Percentiles rank a stretch among this genome's conserved stretches.
Conservation (phyloP, 2,888 invertebrate species). For the Drosophila meridionalis region DNA sequence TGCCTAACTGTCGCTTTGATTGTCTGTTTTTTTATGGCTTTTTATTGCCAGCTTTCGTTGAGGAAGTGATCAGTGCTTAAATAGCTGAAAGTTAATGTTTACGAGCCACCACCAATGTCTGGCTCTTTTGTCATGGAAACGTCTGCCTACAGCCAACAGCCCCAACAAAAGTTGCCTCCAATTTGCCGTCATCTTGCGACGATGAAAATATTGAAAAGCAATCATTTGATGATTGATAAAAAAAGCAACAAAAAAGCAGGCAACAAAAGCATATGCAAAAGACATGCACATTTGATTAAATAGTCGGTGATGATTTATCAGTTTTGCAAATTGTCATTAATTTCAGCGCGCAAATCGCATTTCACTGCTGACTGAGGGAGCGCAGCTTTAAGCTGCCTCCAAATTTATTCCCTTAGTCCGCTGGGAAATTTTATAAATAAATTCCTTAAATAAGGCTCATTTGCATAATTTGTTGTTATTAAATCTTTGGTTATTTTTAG, state of each 20-base stretch:
- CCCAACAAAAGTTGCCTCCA: slow-evolving; percentile 35
- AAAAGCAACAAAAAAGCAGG: slow-evolving; percentile 12
- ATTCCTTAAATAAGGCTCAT: not conserved
- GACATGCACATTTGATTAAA: slow-evolving; percentile 41
- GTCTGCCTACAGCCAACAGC: slow-evolving; percentile 45
- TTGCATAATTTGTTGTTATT: not conserved
- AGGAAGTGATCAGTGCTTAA: slow-evolving; percentile 52
- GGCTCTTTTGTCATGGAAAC: slow-evolving; percentile 43
- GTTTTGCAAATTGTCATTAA: slow-evolving; percentile 16
- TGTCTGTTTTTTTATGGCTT: slow-evolving; percentile 10
- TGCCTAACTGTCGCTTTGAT: slow-evolving; percentile 27
- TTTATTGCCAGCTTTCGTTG: slow-evolving; percentile 33
- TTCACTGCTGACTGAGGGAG: slow-evolving; percentile 7
- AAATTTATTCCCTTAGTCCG: not conserved
- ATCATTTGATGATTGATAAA: slow-evolving; percentile 71
- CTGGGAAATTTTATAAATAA: slow-evolving; percentile 5
- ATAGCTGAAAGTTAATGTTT: slow-evolving; percentile 36
- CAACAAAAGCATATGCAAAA: slow-evolving; percentile 8
- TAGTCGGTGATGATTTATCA: slow-evolving; percentile 37
- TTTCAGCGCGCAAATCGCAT: slow-evolving; percentile 10
- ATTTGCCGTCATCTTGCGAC: slow-evolving; percentile 58
- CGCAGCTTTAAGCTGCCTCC: not conserved
- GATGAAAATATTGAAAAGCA: slow-evolving; percentile 63
- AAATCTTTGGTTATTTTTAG: not conserved
- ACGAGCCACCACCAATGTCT: slow-evolving; percentile 23